These are phyloP conservation scores for Rhinogobius similis DNA, from an alignment of 2,113 vertebrate species.

Conservation along the genomic window DNA sequence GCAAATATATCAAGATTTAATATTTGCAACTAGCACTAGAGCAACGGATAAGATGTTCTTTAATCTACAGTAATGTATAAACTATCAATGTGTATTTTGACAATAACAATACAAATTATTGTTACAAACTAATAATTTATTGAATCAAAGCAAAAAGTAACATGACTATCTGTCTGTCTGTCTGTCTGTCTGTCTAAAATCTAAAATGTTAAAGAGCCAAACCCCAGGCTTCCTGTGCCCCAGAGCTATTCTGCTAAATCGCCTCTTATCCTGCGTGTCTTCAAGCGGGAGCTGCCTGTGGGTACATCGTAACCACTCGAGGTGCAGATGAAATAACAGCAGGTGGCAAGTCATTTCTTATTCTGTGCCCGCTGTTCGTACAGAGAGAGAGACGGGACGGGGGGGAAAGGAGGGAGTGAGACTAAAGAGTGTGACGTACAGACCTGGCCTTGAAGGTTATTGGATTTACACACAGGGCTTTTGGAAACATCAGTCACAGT, in stretches of 20 bases:
- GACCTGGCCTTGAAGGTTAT: constrained; percentile 42
- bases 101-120: not conserved
- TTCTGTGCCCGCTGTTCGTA: constrained; percentile 53
- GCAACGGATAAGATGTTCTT: not conserved
- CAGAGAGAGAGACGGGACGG: constrained; percentile 10
- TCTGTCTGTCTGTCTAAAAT: too few relatives aligned
- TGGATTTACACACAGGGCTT: constrained; percentile 29
- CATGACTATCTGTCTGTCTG: too few relatives aligned
- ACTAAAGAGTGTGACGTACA: constrained; percentile 33
- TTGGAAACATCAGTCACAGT: constrained; percentile 34
- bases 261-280: constrained; percentile 28
- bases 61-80: not conserved
- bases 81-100: not conserved
- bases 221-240: constrained; percentile 10
- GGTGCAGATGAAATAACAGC: constrained; percentile 52
- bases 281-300: constrained; percentile 16
- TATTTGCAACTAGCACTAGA: too few relatives aligned
- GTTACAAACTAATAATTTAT: not conserved
- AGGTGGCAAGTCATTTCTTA: constrained; percentile 56
- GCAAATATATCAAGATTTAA: not conserved
- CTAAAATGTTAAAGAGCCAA: constrained; percentile 10
- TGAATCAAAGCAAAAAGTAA: not conserved
- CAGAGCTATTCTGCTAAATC: constrained; percentile 25
- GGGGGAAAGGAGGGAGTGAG: constrained; percentile 3
- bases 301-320: constrained; percentile 28